Base-by-base conservation (phyloP, 2,888 invertebrate genomes). In the Bedellia somnulentella region DNA sequence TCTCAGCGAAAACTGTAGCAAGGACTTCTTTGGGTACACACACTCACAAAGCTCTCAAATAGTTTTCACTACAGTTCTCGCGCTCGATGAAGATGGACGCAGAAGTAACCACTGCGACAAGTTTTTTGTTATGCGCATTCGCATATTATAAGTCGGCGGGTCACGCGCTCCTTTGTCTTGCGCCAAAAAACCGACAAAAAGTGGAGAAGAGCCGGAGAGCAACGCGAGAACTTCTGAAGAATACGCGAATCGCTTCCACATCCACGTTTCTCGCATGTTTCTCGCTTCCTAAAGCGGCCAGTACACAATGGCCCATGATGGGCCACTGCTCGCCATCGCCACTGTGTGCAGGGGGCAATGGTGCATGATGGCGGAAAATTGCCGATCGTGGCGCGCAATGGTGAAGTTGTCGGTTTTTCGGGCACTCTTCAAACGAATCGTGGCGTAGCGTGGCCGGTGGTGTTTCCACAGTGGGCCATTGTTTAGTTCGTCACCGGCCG, bases 31-130 rank as follows among this genome's bases (percentile, higher is more conserved):
- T 13, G 29, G 27, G 30, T 29, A 17, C 30, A 33, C 33, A 33
- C 27, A 22, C 33, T 29, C 26, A 26, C 33, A 29, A 33, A 29
- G 26, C 29, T 25, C 8, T 8, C 16, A 28, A 28, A 32, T 24
- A 29, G 32, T 33, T 33, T 30, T 30, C 30, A 30, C 8, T 31
- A 29, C 22, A 31, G 33, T 33, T 31, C 30, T 31, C 30, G 32
- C 30, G 30, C 23, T 35, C 30, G 32, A 35, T 30, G 28, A 30
- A 27, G 32, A 32, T 32, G 32, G 35, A 35, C 27, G 32, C 29
- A 31, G 31, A 32, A 35, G 22, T 31, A 31, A 31, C 29, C 17
- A 27, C 29, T 29, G 29, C 35, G 29, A 29, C 29, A 31, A 31
- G 26, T 27, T 31, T 23, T 29, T 27, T 31, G 27, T 23, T 31